A percentile compares a stretch with the other conserved stretches of the same genome.
Conservation (phyloP, 2,113 vertebrate genomes). For the Chaetorhynchus papuensis region DNA sequence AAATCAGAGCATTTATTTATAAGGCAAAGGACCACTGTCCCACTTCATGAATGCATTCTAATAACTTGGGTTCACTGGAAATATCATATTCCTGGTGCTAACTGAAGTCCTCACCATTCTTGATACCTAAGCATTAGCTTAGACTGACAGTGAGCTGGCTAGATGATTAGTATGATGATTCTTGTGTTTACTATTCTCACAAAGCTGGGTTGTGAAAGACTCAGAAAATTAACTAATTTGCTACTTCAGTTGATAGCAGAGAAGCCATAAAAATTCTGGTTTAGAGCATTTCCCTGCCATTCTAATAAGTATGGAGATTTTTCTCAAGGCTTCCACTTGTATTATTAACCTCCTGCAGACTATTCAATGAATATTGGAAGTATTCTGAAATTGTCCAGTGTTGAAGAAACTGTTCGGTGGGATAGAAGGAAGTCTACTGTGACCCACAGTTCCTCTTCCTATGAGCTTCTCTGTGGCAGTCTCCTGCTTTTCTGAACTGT, state of each 20-base stretch:
- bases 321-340: not conserved
- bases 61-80: not conserved
- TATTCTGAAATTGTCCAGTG: not conserved
- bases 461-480: not conserved
- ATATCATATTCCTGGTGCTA: not conserved
- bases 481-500: not conserved
- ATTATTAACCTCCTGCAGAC: not conserved
- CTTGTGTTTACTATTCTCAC: not conserved
- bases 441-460: not conserved
- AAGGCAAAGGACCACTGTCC: not conserved
- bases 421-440: not conserved
- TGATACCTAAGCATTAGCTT: not conserved
- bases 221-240: not conserved
- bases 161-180: not conserved
- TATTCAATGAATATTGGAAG: not conserved
- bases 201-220: not conserved
- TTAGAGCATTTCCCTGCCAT: not conserved
- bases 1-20: not conserved
- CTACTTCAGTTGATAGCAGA: not conserved
- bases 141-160: not conserved
- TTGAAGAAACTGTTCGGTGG: not conserved
- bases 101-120: not conserved
- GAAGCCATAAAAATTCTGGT: not conserved
- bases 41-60: not conserved
- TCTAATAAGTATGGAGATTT: not conserved